Base-by-base conservation (phyloP, 2,797 vertebrate genomes). In the Triplophysa yarkandensis region DNA sequence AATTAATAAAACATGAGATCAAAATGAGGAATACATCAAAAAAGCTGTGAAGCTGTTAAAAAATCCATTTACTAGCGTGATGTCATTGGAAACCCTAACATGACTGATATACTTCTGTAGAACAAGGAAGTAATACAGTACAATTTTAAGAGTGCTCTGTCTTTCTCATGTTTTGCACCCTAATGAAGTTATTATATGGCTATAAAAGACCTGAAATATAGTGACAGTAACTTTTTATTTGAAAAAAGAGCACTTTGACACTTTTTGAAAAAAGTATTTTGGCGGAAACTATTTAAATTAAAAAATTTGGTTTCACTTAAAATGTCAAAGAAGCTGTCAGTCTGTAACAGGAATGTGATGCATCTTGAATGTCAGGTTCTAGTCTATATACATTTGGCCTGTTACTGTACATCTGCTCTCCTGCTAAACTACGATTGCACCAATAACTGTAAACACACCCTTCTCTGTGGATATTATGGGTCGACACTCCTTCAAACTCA, bases 301-400 rank as follows among this genome's bases (percentile, higher is more conserved):
- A 48, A 71, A 48, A 61, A 39, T 0, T 71, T 52, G 69, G 44
- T 71, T 61, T 61, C 21, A 14, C 21, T 58, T 46, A n/a, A 32
- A 30, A 32, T 6, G 27, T 28, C 3, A 41, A n/a, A 17, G 27
- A 57, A 28, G 2, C 19, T 28, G 54, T 30, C 54, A 16, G n/a
- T 19, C 41, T 13, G 28, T 48, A 34, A 71, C 19, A 19, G 8
- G 10, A 41, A 30, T 50, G 21, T 19, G 23, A 50, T 19, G 19
- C 28, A 55, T 28, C 14, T 28, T 7, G 17, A 17, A 28, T 58
- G 27, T 13, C 41, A 6, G 4, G 34, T 70, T 60, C 23, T n/a
- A n/a, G n/a, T n/a, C n/a, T 43, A 50, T 16, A 27, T 71, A 16
- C 44, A 48, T 39, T 39, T 30, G 34, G 52, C 46, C 46, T 17